Base-by-base conservation (phyloP, 2,113 vertebrate genomes). In the Andinoacara biseriatus region DNA sequence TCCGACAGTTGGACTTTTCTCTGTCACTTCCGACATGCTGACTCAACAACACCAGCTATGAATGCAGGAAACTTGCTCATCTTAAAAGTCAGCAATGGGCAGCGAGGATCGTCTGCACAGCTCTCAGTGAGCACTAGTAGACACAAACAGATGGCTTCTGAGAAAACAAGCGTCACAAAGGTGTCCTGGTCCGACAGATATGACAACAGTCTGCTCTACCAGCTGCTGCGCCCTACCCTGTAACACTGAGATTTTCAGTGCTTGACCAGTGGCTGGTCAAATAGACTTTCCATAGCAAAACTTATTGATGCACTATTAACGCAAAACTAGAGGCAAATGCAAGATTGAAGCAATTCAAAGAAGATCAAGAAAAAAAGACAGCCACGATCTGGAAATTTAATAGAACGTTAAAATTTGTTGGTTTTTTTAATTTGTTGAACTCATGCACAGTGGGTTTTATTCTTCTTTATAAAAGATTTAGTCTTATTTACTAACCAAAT, bases 71-170 rank as follows among this genome's bases (percentile, higher is more conserved):
- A 29, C 62, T 6, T 20, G 5, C 9, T 52, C 5, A 3, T 40
- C 17, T 80, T 14, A 58, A 61, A 52, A 56, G 26, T 29, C 52
- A 57, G 20, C 76, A 18, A 13, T 26, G 57, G 56, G 24, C 1
- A 20, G 56, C 54, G n/a, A 35, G 15, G 54, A 56, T 10, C 7
- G 5, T 63, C 58, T 46, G 57, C 79, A 74, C 40, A 54, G 52
- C 20, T 52, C 33, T 76, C 11, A 10, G 26, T 43, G 81, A 62
- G 40, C 49, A 31, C 22, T 10, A 10, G 65, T 35, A 77, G 49
- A 81, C 57, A n/a, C 9, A 80, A 80, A 86, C 91, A 87, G 90
- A 87, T 85, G 88, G 87, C 31, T 63, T 49, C 15, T 78, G 80
- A 15, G 75, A 58, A 84, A 83, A 81, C 84, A 20, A 54, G 67